Conservation (phyloP, 2,113 vertebrate species). For the Pycnonotus jocosus region DNA sequence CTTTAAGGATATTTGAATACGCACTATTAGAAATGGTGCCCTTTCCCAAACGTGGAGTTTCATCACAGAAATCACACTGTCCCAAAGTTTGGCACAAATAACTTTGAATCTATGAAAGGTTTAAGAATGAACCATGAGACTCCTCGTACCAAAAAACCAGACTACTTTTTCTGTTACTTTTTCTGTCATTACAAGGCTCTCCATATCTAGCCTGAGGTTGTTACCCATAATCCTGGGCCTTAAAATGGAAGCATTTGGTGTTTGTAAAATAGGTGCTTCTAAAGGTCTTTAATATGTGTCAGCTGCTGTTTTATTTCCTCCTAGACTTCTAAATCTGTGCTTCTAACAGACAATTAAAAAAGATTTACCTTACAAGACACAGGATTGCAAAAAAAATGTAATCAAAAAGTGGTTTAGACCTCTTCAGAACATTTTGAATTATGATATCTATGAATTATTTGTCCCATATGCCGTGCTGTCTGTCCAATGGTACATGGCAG, state of each 20-base stretch:
- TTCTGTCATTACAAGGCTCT: not conserved
- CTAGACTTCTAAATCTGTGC: not conserved
- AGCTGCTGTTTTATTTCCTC: not conserved
- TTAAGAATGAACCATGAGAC: not conserved
- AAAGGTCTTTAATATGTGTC: not conserved
- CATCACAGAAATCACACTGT: not conserved
- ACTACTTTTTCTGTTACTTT: not conserved
- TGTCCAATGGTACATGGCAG: not conserved
- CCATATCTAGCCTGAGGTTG: not conserved
- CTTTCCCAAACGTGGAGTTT: not conserved
- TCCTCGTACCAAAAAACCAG: not conserved
- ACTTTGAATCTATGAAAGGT: not conserved
- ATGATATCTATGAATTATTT: not conserved
- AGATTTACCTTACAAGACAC: not conserved
- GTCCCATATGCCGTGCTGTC: not conserved
- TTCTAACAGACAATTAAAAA: not conserved
- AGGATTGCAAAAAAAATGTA: not conserved
- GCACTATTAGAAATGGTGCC: not conserved
- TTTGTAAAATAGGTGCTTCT: not conserved
- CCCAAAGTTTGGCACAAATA: not conserved
- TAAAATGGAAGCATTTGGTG: conserved; percentile 5
- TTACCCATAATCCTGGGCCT: not conserved
- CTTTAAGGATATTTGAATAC: not conserved
- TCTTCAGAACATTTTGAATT: not conserved
- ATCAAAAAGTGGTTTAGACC: not conserved